Evolutionary conservation across 2,797 vertebrate genomes (phyloP), one percentile per base, ranked within the genome.

Genomic region (Crossoptilon crossoptilon): DNA sequence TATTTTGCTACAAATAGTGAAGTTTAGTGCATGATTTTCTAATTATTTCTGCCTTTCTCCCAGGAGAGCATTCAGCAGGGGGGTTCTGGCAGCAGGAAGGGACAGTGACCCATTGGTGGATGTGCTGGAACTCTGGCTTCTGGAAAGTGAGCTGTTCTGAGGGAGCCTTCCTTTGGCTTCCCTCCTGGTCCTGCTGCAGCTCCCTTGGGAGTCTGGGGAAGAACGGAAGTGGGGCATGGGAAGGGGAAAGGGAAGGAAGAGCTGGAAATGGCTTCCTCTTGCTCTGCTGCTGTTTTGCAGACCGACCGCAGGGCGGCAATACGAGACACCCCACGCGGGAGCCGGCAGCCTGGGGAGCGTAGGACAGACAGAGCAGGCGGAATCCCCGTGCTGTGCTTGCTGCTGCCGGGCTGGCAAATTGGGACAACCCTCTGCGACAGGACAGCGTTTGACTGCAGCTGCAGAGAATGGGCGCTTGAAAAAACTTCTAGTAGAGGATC

Each of bases 231-330:
- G 19, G 15, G 51, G 29, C 11, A 29, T 11, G 43, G 27, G 77
- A n/a, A 29, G 11, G 43, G 27, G 77, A n/a, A 82, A 29, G 31
- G 63, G 67, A 76, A 56, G 68, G 68, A 92, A 83, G 59, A 46
- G 62, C 79, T 94, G 94, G 92, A 75, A 92, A 48, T 87, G 90
- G 75, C 80, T 91, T 93, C 79, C 69, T 87, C 33, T 78, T 91
- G 49, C 91, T 88, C 75, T 14, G 12, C 49, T 93, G 89, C 58
- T 16, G 15, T 89, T 93, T 59, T 86, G n/a, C 75, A 56, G 86
- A 56, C 22, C 81, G 86, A 22, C 77, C 43, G 43, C 81, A 33
- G 89, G 92, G 91, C 41, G 92, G 91, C 90, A 93, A 3, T 82
- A 82, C 53, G 62, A 85, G 51, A 84, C 55, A 26, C 27, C 39